Percentiles rank a stretch among this genome's conserved stretches.
phyloP scores from a whole-genome alignment of 2,113 vertebrate genomes.

The Lagenorhynchus albirostris region DNA sequence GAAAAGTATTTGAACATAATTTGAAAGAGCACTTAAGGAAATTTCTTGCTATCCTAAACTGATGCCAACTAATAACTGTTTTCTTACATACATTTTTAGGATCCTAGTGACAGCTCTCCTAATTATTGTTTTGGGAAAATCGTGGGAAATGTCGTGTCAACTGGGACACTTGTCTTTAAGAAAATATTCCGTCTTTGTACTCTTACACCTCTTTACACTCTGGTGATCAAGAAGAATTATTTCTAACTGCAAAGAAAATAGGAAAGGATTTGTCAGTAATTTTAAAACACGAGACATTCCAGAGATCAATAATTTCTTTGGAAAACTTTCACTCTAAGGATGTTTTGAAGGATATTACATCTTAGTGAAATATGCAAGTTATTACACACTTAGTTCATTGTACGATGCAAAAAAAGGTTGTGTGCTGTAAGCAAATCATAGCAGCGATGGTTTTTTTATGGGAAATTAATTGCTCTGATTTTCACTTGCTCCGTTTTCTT shows the following conservation, averaged over 20 bases:
- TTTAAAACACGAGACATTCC: conserved; percentile 52
- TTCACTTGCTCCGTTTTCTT: conserved; percentile 24
- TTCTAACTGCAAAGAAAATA: conserved; percentile 66
- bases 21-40: not conserved
- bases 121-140: conserved; percentile 18
- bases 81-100: not conserved
- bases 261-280: conserved; percentile 59
- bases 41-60: not conserved
- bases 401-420: not conserved
- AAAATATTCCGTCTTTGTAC: conserved; percentile 43
- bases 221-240: conserved; percentile 60
- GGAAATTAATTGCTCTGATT: conserved; percentile 69
- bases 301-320: conserved; percentile 61
- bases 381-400: conserved; percentile 60
- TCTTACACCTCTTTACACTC: conserved; percentile 45
- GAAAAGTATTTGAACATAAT: not conserved
- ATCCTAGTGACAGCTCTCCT: not conserved
- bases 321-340: conserved; percentile 53
- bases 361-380: conserved; percentile 56
- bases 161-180: not conserved
- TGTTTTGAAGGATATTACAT: conserved; percentile 62
- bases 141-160: not conserved
- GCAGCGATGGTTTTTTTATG: conserved; percentile 36
- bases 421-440: conserved; percentile 37
- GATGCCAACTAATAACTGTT: not conserved